Conservation (phyloP, 1,140 invertebrate genomes). For the Augochlora pura region DNA sequence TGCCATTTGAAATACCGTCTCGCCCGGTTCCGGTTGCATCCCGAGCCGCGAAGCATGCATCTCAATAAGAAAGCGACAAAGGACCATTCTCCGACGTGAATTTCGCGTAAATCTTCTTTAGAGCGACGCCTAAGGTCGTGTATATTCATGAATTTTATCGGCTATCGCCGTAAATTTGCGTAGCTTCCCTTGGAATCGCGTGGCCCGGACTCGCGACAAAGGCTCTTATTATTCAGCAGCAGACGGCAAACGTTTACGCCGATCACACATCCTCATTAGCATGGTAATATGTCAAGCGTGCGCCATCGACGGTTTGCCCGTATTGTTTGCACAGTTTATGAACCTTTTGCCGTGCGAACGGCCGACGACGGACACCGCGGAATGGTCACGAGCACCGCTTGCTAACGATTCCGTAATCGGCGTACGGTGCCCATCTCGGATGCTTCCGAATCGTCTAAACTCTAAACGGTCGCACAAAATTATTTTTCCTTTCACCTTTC, state of each 20-base stretch:
- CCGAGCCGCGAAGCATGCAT: no score
- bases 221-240: conserved; percentile 11
- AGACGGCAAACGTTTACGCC: conserved; percentile 49
- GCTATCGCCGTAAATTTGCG: background rate
- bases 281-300: conserved; percentile 48
- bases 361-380: background rate
- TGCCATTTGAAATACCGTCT: no score
- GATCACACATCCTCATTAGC: conserved; percentile 48
- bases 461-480: background rate
- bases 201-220: no score
- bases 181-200: background rate
- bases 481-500: conserved; percentile 64
- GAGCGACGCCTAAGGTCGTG: background rate
- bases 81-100: no score
- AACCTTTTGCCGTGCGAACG: conserved; percentile 7
- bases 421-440: no score
- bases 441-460: conserved; percentile 12
- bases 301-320: background rate
- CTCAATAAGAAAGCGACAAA: no score
- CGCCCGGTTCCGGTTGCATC: no score
- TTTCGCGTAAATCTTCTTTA: no score
- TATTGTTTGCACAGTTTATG: conserved; percentile 31
- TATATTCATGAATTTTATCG: background rate
- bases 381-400: background rate
- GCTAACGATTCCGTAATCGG: conserved; percentile 1